A percentile compares a stretch with the other conserved stretches of the same genome.
Conservation (phyloP, 37 sponge, comb jelly and placozoan species). For the Beroe ovata region DNA sequence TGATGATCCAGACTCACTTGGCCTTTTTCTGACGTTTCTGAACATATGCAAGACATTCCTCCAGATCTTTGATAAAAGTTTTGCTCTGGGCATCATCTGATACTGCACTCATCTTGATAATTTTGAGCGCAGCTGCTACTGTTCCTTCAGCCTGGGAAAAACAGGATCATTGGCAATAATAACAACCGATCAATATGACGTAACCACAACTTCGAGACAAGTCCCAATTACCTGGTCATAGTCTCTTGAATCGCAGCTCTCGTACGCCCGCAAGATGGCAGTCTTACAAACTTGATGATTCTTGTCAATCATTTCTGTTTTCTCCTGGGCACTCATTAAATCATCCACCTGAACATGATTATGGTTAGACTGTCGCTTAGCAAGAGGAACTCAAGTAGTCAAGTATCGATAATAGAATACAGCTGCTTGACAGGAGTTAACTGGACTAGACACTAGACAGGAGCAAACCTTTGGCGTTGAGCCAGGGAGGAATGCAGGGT, state of each 20-base stretch:
- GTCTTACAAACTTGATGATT: constrained; percentile 65
- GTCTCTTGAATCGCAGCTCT: constrained; percentile 50
- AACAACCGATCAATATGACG: too few relatives aligned
- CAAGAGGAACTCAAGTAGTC: too few relatives aligned
- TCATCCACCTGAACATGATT: not conserved
- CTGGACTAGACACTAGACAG: too few relatives aligned
- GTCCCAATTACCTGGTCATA: constrained; percentile 10
- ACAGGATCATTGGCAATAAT: too few relatives aligned
- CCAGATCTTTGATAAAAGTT: constrained; percentile 22
- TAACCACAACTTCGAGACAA: too few relatives aligned
- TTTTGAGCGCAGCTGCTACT: constrained; percentile 60
- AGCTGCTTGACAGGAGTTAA: too few relatives aligned
- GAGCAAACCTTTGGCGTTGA: not conserved
- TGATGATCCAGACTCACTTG: not conserved
- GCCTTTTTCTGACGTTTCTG: constrained; percentile 57
- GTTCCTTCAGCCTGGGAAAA: constrained; percentile 28
- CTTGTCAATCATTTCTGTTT: constrained; percentile 57
- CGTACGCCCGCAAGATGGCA: constrained; percentile 51
- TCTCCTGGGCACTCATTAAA: constrained; percentile 26
- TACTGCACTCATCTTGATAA: constrained; percentile 63
- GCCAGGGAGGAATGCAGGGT: constrained; percentile 87
- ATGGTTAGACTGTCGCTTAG: too few relatives aligned
- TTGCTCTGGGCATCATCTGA: constrained; percentile 50
- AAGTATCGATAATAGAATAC: too few relatives aligned
- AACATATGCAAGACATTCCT: constrained; percentile 53